Conservation (phyloP, 2,797 vertebrate species). For the Macrochelys suwanniensis region DNA sequence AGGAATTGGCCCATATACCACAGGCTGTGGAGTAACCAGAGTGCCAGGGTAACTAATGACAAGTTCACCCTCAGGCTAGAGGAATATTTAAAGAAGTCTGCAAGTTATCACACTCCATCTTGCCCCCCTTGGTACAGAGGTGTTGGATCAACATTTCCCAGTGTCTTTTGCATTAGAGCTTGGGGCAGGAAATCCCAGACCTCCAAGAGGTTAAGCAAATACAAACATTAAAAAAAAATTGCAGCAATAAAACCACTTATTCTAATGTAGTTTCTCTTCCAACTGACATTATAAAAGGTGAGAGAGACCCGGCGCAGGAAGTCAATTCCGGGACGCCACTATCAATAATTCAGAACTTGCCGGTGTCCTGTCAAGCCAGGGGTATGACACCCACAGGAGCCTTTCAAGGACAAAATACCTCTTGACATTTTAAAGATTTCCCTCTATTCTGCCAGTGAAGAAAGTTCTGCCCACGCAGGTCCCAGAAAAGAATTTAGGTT, state of each 20-base stretch:
- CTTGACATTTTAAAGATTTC: constrained; percentile 9
- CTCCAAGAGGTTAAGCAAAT: constrained; percentile 63
- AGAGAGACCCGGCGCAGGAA: background rate
- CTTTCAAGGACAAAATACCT: constrained; percentile 11
- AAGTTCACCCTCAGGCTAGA: background rate
- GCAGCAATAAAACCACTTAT: constrained; percentile 47
- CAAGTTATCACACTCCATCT: background rate
- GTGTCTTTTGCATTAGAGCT: constrained; percentile 24
- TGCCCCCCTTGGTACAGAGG: background rate
- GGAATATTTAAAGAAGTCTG: constrained; percentile 17
- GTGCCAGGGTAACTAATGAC: background rate
- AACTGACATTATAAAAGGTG: constrained; percentile 6
- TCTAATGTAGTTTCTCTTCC: constrained; percentile 49
- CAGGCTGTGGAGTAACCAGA: background rate
- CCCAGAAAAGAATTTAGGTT: background rate
- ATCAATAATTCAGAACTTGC: constrained; percentile 54
- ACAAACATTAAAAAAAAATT: constrained; percentile 26
- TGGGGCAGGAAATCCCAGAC: constrained; percentile 22
- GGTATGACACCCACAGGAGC: constrained; percentile 15
- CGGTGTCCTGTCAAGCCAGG: background rate
- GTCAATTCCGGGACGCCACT: constrained; percentile 3
- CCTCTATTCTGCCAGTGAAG: background rate
- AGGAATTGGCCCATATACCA: background rate
- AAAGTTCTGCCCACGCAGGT: background rate
- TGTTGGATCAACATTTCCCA: constrained; percentile 25